A percentile compares a stretch with the other conserved stretches of the same genome.
phyloP scores from a whole-genome alignment of 2,797 vertebrate genomes.

The Sebastes cheni region DNA sequence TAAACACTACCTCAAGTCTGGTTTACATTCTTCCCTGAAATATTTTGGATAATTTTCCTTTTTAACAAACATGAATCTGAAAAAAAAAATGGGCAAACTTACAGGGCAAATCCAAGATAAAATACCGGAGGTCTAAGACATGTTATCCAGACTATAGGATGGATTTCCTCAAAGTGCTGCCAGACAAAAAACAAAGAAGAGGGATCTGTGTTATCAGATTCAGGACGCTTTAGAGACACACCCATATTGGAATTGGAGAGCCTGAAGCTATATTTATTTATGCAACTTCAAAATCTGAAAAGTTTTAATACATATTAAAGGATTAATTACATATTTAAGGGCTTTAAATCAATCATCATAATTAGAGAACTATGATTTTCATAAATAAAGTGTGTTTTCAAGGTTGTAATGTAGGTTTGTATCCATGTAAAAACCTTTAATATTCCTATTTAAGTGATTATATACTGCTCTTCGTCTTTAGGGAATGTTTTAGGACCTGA shows the following conservation, averaged over 20 bases:
- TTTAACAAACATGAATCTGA: background rate
- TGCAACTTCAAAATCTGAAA: background rate
- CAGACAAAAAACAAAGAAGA: background rate
- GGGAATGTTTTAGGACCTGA: background rate
- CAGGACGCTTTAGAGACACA: slow-evolving; percentile 34
- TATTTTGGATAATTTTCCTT: background rate
- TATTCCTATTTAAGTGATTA: background rate
- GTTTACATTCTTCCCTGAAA: background rate
- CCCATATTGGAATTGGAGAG: slow-evolving; percentile 7
- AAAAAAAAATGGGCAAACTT: background rate
- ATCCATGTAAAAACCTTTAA: background rate
- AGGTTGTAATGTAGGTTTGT: background rate
- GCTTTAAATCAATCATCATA: background rate
- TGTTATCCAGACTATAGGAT: background rate
- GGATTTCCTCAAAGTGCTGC: background rate
- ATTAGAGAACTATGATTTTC: background rate
- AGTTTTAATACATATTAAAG: background rate
- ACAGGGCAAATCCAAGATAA: background rate
- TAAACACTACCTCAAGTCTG: background rate
- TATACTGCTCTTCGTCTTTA: background rate
- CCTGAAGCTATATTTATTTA: slow-evolving; percentile 4
- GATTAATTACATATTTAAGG: background rate
- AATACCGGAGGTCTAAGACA: background rate
- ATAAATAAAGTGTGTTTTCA: background rate
- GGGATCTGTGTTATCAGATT: slow-evolving; percentile 6